A percentile compares a stretch with the other conserved stretches of the same genome.
Evolutionary conservation across 2,888 invertebrate species (phyloP).

Genomic region (Oxyscelio sp.): DNA sequence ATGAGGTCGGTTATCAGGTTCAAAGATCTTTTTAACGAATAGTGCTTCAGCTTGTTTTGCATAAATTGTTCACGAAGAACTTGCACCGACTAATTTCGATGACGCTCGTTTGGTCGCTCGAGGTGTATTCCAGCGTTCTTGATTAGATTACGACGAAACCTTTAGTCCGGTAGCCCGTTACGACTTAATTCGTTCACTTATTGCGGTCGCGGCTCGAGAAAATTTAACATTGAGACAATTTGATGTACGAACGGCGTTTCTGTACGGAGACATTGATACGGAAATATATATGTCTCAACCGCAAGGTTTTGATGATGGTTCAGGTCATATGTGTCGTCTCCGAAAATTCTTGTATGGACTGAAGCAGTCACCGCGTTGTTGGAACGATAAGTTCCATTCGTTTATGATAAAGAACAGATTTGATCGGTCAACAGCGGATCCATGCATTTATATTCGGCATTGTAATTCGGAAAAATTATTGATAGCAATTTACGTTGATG

Average conservation of each 20-base stretch:
- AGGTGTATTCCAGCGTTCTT: constrained; percentile 23
- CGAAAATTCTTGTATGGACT: too few species aligned
- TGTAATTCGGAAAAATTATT: neutral
- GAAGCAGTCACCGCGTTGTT: neutral
- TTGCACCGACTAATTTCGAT: constrained; percentile 45
- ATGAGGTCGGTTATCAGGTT: constrained; percentile 18
- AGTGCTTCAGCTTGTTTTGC: constrained; percentile 45
- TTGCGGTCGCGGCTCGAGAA: constrained; percentile 21
- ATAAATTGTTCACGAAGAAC: constrained; percentile 46
- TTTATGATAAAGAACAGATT: constrained; percentile 1
- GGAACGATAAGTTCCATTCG: neutral
- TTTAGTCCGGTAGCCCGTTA: constrained; percentile 24
- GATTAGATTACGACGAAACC: constrained; percentile 14
- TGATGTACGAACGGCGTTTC: constrained; percentile 24
- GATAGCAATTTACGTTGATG: constrained; percentile 9
- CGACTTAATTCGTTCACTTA: constrained; percentile 15
- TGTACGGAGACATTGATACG: constrained; percentile 10
- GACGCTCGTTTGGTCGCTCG: constrained; percentile 37
- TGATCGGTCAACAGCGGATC: neutral
- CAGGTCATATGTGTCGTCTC: neutral
- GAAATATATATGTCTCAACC: constrained; percentile 22
- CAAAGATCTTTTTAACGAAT: constrained; percentile 35
- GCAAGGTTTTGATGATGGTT: constrained; percentile 24
- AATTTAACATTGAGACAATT: constrained; percentile 1
- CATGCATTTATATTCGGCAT: constrained; percentile 4